phyloP scores from a whole-genome alignment of 2,113 vertebrate genomes.

The Grallaria varia region DNA sequence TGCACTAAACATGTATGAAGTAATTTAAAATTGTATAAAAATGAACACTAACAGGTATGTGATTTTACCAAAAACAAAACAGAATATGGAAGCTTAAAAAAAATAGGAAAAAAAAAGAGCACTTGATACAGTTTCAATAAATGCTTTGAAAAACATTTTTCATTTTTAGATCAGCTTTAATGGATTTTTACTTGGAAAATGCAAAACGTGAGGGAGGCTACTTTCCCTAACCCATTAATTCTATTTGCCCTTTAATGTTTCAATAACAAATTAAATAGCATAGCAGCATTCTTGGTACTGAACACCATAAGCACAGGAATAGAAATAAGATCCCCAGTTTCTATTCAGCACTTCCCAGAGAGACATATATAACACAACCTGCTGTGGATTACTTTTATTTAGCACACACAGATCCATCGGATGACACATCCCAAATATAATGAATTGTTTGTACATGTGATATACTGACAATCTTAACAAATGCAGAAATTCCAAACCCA shows the following conservation, averaged over 20 bases:
- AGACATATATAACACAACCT: background rate
- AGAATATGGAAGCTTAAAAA: background rate
- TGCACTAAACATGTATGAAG: background rate
- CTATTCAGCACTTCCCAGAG: background rate
- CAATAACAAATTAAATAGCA: background rate
- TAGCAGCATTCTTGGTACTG: background rate
- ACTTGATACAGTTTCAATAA: background rate
- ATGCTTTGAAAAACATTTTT: background rate
- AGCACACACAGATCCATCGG: background rate
- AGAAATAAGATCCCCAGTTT: background rate
- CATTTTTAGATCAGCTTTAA: background rate
- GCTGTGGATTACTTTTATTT: background rate
- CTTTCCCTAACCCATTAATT: background rate
- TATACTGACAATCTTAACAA: background rate
- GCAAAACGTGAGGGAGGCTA: background rate
- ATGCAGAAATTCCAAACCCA: background rate
- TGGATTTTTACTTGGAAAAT: background rate
- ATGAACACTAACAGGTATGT: background rate
- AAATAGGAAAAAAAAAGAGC: background rate
- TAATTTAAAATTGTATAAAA: background rate
- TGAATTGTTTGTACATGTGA: background rate
- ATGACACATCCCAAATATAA: background rate
- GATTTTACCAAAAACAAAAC: background rate
- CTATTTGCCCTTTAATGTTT: background rate
- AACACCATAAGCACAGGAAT: background rate